Percentiles rank a stretch among this genome's conserved stretches.
Conservation (phyloP, 1,140 invertebrate genomes). For the Drosophila bocqueti region DNA sequence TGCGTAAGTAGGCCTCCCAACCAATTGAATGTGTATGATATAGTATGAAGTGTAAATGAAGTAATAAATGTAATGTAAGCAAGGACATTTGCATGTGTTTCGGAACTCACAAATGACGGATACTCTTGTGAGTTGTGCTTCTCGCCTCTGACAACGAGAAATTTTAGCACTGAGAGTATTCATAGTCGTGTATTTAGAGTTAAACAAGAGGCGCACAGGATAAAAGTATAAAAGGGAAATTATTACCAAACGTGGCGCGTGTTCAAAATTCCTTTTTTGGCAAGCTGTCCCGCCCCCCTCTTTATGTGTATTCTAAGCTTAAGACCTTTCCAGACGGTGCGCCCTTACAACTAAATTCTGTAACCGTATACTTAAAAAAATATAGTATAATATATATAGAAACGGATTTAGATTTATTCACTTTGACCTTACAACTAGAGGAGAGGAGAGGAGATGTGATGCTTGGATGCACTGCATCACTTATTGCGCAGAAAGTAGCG, state of each 20-base stretch:
- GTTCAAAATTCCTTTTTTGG: background rate
- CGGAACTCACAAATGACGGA: slow-evolving; percentile 3
- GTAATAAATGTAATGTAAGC: slow-evolving; percentile 67
- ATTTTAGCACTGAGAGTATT: slow-evolving; percentile 29
- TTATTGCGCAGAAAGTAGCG: slow-evolving; percentile 89
- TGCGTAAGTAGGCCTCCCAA: slow-evolving; percentile 69
- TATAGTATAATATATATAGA: slow-evolving; percentile 43
- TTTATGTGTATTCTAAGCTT: slow-evolving; percentile 13
- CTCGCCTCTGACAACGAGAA: background rate
- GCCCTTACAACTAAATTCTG: slow-evolving; percentile 11
- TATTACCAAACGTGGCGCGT: background rate
- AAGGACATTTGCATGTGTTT: slow-evolving; percentile 6
- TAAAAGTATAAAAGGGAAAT: background rate
- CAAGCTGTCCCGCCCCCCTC: background rate
- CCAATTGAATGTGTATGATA: slow-evolving; percentile 65
- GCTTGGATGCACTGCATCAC: slow-evolving; percentile 72
- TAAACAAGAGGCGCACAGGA: background rate
- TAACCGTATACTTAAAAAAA: slow-evolving; percentile 67
- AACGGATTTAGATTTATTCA: slow-evolving; percentile 38
- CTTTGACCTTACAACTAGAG: slow-evolving; percentile 28
- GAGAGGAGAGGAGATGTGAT: slow-evolving; percentile 27
- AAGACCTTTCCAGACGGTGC: slow-evolving; percentile 12
- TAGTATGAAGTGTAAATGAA: slow-evolving; percentile 65
- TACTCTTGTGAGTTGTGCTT: slow-evolving; percentile 7
- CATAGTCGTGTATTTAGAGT: background rate